Conservation (phyloP, 2,797 vertebrate genomes). For the Babyrousa celebensis region DNA sequence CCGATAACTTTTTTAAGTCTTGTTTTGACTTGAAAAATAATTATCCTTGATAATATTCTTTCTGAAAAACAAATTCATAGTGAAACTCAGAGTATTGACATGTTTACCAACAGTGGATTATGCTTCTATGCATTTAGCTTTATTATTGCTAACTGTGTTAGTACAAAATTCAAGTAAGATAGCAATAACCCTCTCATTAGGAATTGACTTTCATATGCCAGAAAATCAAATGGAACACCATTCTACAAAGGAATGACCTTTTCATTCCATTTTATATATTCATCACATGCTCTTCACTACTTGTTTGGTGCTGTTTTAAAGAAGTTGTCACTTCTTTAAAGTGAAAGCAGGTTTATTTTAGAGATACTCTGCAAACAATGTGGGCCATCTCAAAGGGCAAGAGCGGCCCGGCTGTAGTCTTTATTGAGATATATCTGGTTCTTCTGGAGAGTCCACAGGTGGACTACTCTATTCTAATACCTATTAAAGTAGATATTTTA, state of each 20-base stretch:
- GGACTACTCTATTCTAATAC: not conserved
- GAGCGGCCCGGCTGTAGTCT: not conserved
- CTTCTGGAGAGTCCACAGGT: not conserved
- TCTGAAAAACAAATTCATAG: not conserved
- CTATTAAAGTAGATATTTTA: not conserved
- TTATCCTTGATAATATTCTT: not conserved
- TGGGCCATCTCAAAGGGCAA: too few relatives aligned
- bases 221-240: not conserved
- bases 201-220: not conserved
- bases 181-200: not conserved
- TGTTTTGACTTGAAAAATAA: not conserved
- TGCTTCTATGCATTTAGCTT: not conserved
- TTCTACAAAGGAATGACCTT: not conserved
- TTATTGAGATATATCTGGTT: not conserved
- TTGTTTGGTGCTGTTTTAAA: not conserved
- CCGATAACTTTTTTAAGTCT: not conserved
- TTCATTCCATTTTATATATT: not conserved
- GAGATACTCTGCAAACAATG: too few relatives aligned
- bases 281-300: not conserved
- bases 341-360: too few relatives aligned
- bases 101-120: not conserved
- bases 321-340: too few relatives aligned
- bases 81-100: not conserved
- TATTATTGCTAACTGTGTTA: not conserved
- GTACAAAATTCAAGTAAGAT: not conserved